Evolutionary conservation across 1,140 invertebrate species (phyloP).

Genomic region (Heliconius himera): DNA sequence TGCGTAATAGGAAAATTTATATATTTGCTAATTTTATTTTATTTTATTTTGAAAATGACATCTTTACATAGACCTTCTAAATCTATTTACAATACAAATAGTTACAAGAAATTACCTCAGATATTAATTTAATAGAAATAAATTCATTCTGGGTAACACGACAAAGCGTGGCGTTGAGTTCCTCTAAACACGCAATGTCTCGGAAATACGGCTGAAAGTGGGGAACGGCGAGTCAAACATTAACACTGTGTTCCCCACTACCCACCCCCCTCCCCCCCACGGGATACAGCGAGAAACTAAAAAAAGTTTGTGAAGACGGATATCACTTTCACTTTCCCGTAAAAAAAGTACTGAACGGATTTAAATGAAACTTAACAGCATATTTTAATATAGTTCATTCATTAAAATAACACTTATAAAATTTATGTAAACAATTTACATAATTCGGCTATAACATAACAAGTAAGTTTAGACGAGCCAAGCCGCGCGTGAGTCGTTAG

Average conservation of each 20-base stretch:
- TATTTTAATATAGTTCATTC: neutral
- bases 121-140: neutral
- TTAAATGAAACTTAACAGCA: neutral
- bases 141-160: no score
- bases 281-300: neutral
- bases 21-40: conserved; percentile 22
- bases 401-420: no score
- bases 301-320: neutral
- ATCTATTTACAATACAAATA: conserved; percentile 24
- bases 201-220: neutral
- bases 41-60: conserved; percentile 20
- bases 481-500: no score
- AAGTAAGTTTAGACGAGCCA: no score
- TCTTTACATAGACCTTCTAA: conserved; percentile 23
- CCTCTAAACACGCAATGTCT: neutral
- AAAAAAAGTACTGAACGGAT: neutral
- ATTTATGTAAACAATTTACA: no score
- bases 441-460: no score
- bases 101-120: conserved; percentile 18
- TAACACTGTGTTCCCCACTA: neutral
- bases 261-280: no score
- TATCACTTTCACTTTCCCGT: neutral
- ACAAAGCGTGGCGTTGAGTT: no score
- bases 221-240: neutral
- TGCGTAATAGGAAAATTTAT: conserved; percentile 34